These are phyloP conservation scores for Gastracanthus pulcherrimus DNA, from an alignment of 2,888 invertebrate genomes.

Conservation along the genomic window DNA sequence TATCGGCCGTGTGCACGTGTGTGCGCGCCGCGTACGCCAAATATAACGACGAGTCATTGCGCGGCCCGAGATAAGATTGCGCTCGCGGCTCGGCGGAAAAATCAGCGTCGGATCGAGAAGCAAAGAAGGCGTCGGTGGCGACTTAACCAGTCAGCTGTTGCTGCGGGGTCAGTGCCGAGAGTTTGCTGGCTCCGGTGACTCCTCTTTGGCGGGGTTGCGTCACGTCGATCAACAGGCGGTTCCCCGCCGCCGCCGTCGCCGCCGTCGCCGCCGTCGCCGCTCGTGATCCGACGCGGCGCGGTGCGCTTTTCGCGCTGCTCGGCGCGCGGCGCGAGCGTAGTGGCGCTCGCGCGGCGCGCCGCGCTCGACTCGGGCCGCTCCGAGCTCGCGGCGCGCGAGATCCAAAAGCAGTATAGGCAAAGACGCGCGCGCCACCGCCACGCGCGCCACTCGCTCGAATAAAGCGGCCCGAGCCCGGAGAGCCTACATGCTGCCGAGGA, in stretches of 20 bases:
- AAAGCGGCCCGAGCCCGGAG: background rate
- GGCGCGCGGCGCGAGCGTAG: background rate
- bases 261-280: background rate
- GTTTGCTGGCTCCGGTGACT: too few relatives aligned
- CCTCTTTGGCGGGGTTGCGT: too few relatives aligned
- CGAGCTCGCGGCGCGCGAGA: background rate
- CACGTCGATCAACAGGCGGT: conserved; percentile 6
- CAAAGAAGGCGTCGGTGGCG: too few relatives aligned
- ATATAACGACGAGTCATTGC: too few relatives aligned
- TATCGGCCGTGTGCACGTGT: too few relatives aligned
- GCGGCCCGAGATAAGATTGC: too few relatives aligned
- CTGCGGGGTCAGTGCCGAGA: background rate
- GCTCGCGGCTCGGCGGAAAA: too few relatives aligned
- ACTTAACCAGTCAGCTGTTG: too few relatives aligned
- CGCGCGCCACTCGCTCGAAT: conserved; percentile 4
- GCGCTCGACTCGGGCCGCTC: background rate
- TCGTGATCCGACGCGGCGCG: conserved; percentile 15
- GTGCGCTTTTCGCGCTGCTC: background rate
- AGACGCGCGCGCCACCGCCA: conserved; percentile 49
- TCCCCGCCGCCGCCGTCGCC: background rate
- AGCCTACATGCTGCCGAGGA: conserved; percentile 48
- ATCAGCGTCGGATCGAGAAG: too few relatives aligned
- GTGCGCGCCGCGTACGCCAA: too few relatives aligned
- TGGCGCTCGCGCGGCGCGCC: conserved; percentile 13
- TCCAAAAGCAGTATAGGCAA: conserved; percentile 43